phyloP scores from a whole-genome alignment of 2,797 vertebrate genomes.

The Micromesistius poutassou region DNA sequence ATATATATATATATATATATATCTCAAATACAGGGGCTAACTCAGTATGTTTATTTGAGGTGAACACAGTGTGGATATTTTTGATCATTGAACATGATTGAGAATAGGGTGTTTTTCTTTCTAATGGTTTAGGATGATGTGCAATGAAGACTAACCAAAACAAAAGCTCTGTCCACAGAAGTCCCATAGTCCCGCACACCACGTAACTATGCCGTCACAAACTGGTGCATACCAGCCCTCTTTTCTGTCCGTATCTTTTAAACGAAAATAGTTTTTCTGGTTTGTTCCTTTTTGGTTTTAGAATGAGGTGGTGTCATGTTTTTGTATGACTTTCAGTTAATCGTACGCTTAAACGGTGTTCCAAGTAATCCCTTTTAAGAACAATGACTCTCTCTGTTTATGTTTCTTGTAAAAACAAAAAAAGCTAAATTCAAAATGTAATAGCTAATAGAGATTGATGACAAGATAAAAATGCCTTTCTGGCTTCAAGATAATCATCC shows the following conservation, averaged over 20 bases:
- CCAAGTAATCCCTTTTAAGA: constrained; percentile 13
- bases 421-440: constrained; percentile 7
- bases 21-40: not conserved
- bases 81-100: not conserved
- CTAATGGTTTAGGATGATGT: not conserved
- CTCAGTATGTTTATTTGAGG: not conserved
- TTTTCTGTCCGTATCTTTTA: constrained; percentile 20
- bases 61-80: not conserved
- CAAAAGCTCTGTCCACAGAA: not conserved
- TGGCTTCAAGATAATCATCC: constrained; percentile 38
- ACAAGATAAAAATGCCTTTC: constrained; percentile 8
- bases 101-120: not conserved
- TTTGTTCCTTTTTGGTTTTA: constrained; percentile 15
- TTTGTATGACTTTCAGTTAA: constrained; percentile 20
- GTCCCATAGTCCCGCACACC: constrained; percentile 5
- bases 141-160: constrained; percentile 33
- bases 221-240: constrained; percentile 28
- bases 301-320: not conserved
- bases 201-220: constrained; percentile 25
- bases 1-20: too few relatives aligned
- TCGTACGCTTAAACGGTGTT: constrained; percentile 18
- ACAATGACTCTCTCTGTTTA: constrained; percentile 19
- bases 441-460: not conserved
- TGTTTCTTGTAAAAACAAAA: not conserved
- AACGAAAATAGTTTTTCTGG: constrained; percentile 17